These are phyloP conservation scores for Marcusenius ussheri DNA, from an alignment of 2,113 vertebrate genomes.

Conservation along the genomic window DNA sequence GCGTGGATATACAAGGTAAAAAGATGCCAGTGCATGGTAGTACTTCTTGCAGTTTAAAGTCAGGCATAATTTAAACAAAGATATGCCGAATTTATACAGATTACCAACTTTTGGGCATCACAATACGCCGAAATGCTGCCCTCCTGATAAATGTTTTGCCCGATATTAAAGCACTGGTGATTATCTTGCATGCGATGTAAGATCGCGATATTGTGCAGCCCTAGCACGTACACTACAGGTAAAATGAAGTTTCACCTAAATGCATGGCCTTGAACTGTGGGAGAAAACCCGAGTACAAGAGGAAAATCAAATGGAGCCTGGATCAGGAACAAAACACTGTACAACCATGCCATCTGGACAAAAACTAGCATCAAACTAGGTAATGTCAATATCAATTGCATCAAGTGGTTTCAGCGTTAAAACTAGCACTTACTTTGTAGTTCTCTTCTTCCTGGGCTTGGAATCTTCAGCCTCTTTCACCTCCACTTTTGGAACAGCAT, in stretches of 20 bases:
- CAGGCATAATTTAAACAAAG: too few relatives aligned
- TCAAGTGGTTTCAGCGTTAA: background rate
- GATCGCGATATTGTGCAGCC: too few relatives aligned
- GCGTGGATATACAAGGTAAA: too few relatives aligned
- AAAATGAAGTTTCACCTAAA: background rate
- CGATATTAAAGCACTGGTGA: too few relatives aligned
- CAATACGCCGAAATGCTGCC: too few relatives aligned
- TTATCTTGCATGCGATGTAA: too few relatives aligned
- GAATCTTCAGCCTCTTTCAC: conserved; percentile 29
- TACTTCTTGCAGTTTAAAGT: too few relatives aligned
- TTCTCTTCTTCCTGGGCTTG: conserved; percentile 45
- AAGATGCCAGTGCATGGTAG: too few relatives aligned
- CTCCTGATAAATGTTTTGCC: too few relatives aligned
- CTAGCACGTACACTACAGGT: background rate
- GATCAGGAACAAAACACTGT: background rate
- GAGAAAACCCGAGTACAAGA: background rate
- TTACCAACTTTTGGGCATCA: too few relatives aligned
- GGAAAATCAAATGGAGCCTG: background rate
- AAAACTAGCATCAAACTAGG: background rate
- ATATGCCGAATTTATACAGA: too few relatives aligned
- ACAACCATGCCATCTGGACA: background rate
- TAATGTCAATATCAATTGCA: background rate
- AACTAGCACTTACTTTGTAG: conserved; percentile 44
- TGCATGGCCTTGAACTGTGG: background rate
- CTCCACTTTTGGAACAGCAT: conserved; percentile 20